Evolutionary conservation across 2,113 vertebrate genomes (phyloP).

Genomic region (Candoia aspera): DNA sequence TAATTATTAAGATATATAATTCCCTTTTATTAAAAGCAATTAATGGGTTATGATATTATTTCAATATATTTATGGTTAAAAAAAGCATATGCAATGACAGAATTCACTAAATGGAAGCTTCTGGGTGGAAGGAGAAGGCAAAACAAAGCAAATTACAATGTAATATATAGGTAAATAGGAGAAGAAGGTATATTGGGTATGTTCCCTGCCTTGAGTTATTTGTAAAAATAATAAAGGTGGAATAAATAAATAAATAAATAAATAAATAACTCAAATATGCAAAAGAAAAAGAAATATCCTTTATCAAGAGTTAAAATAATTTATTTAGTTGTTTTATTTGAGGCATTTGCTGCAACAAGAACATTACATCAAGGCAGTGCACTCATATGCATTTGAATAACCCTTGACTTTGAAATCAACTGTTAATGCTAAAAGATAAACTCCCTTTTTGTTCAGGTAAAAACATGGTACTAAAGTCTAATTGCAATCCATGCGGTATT

Average conservation of each 20-base stretch:
- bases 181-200: too few relatives aligned
- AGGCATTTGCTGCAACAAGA: background rate
- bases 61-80: background rate
- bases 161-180: background rate
- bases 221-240: too few relatives aligned
- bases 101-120: background rate
- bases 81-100: background rate
- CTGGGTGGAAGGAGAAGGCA: background rate
- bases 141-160: slow-evolving; percentile 5
- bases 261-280: background rate
- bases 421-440: slow-evolving; percentile 33
- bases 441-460: slow-evolving; percentile 26
- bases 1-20: slow-evolving; percentile 7
- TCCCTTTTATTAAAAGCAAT: background rate
- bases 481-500: slow-evolving; percentile 6
- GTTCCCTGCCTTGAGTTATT: too few relatives aligned
- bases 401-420: slow-evolving; percentile 18
- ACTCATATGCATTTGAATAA: slow-evolving; percentile 35
- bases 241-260: too few relatives aligned
- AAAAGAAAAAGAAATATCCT: background rate
- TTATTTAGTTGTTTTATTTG: slow-evolving; percentile 11
- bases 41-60: slow-evolving; percentile 9
- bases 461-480: slow-evolving; percentile 11
- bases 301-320: slow-evolving; percentile 3
- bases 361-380: slow-evolving; percentile 28